Evolutionary conservation across 2,113 vertebrate species (phyloP).

Genomic region (Calyptommatus sinebrachiatus): DNA sequence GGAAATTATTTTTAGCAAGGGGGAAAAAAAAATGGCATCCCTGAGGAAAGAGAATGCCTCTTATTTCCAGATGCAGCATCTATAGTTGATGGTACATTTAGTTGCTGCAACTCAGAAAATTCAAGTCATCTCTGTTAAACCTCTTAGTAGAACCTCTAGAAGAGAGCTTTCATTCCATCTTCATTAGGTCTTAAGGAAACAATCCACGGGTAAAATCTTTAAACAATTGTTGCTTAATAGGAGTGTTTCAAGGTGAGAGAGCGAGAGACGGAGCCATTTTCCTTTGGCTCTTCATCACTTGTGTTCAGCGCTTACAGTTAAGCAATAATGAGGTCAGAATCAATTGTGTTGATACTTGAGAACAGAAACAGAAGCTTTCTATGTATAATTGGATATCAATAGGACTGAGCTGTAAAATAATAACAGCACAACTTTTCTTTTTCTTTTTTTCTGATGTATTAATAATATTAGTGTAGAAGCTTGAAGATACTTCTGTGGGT

Average conservation of each 20-base stretch:
- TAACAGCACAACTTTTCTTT: no score
- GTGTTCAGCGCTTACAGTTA: not conserved
- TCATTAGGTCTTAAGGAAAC: conserved; percentile 3
- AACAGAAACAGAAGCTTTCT: not conserved
- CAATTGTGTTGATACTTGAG: not conserved
- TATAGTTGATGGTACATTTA: not conserved
- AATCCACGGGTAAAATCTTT: not conserved
- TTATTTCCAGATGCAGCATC: not conserved
- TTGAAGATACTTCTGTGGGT: no score
- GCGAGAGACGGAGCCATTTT: not conserved
- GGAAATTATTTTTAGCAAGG: not conserved
- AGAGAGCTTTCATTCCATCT: not conserved
- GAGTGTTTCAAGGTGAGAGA: not conserved
- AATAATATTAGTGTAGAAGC: no score
- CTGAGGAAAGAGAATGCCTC: not conserved
- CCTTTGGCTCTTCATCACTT: not conserved
- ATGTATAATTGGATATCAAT: no score
- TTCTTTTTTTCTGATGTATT: no score
- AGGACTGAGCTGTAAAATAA: no score
- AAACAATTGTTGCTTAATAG: not conserved
- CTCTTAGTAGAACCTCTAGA: not conserved
- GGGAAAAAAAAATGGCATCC: not conserved
- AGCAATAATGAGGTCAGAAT: not conserved
- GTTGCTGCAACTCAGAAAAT: not conserved
- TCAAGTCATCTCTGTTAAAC: not conserved